Evolutionary conservation across 2,888 invertebrate genomes (phyloP), one percentile per base, ranked within the genome.

Genomic region (Monopis laevigella): DNA sequence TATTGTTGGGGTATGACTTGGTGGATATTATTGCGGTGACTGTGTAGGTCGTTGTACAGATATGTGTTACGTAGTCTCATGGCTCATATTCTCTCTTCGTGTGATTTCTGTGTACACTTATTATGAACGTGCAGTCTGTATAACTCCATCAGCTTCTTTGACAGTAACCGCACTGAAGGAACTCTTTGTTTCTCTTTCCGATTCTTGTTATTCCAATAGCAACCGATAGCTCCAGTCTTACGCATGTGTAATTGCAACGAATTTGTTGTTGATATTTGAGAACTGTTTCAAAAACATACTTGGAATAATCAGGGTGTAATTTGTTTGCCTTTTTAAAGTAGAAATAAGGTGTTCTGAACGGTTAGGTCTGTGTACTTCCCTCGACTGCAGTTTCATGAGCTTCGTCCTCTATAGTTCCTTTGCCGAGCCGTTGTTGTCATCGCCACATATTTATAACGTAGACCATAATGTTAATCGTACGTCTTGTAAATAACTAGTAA

Each of bases 241-340:
- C 11, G 11, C 11, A 28, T 4, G 28, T 13, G 11, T 11, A 6
- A 32, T 32, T 32, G 32, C 32, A 32, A 32, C 32, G 32, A 36
- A 35, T 35, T 35, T 18, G 19, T n/a, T 14, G 32, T 24, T 32
- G 35, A 16, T 7, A 35, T 18, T 36, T n/a, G 36, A 21, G 36
- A 36, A 21, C 36, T 36, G 36, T 36, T 36, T 36, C 36, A 36
- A 36, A 36, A 36, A 36, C 36, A 3, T 36, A 36, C 19, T 74
- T 77, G 80, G 80, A 78, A 65, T 73, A 70, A 77, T 77, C 80
- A 80, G 78, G 80, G 78, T 80, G 36, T 36, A 36, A 19, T 36
- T 36, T 36, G 21, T 36, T 36, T 36, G 36, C 36, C 36, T 36
- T 36, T 36, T 19, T 21, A 36, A 16, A 21, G 36, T 36, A 36